Evolutionary conservation across 1,140 invertebrate species (phyloP).

Genomic region (Drosophila leontia): DNA sequence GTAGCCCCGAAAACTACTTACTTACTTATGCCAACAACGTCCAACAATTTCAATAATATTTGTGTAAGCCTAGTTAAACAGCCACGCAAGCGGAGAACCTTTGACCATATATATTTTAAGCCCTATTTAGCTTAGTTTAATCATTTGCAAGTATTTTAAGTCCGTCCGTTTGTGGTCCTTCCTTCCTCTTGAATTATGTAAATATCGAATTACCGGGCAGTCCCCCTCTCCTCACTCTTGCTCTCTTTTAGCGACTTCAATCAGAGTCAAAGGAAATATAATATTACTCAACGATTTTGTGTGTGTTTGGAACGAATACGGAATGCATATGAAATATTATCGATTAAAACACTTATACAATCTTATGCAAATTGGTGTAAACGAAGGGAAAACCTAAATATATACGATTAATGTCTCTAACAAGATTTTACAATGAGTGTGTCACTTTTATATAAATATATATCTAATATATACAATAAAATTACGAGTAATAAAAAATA

Average conservation of each 20-base stretch:
- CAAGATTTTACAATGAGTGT: slow-evolving; percentile 82
- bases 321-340: slow-evolving; percentile 54
- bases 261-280: slow-evolving; percentile 30
- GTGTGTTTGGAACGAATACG: slow-evolving; percentile 29
- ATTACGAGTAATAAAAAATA: slow-evolving; percentile 66
- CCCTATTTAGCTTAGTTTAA: slow-evolving; percentile 72
- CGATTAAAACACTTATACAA: slow-evolving; percentile 47
- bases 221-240: slow-evolving; percentile 8
- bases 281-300: slow-evolving; percentile 51
- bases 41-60: slow-evolving; percentile 81
- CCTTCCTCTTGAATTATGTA: slow-evolving; percentile 41
- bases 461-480: slow-evolving; percentile 74
- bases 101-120: slow-evolving; percentile 73
- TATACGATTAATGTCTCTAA: slow-evolving; percentile 75
- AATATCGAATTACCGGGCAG: slow-evolving; percentile 44
- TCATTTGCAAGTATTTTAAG: slow-evolving; percentile 73
- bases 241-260: slow-evolving; percentile 14
- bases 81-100: slow-evolving; percentile 19
- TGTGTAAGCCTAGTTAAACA: slow-evolving; percentile 59
- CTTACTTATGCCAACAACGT: slow-evolving; percentile 82
- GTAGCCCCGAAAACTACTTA: slow-evolving; percentile 71
- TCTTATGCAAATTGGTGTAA: slow-evolving; percentile 49
- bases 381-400: slow-evolving; percentile 36
- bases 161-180: slow-evolving; percentile 18
- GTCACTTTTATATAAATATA: slow-evolving; percentile 80